Base-by-base conservation (phyloP, 2,113 vertebrate species). In the Thalassoma bifasciatum region DNA sequence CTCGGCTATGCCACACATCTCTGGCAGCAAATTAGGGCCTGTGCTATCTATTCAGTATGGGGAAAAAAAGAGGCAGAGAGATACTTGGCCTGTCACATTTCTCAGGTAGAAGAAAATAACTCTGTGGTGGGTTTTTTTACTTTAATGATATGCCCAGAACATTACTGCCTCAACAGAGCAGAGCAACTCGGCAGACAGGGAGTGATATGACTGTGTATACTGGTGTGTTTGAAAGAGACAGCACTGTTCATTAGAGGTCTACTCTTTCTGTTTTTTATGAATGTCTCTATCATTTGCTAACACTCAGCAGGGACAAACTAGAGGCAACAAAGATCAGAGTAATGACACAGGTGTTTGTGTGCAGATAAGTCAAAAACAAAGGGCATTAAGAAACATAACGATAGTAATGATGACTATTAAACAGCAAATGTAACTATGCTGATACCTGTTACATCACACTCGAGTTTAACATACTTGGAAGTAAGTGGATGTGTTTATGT, bases 21-120 rank as follows among this genome's bases (percentile, higher is more conserved):
- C 86, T 85, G 74, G 77, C 71, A 90, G 85, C 92, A 92, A 93
- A 93, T 93, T 86, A 93, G 82, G 67, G 75, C 64, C 83, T 78
- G 80, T 79, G 81, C 86, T 92, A 89, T 93, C 85, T 84, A 75
- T 90, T 89, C 85, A 78, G 79, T 66, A 71, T 81, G 59, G 73
- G 68, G 75, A 72, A 74, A 84, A 81, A 72, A 86, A 81, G 71
- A 56, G 72, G 49, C 63, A 44, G 60, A 30, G 56, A 88, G 83
- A 82, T 71, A 84, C 72, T 85, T 77, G 80, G 65, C 76, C 77
- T 83, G 85, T 84, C 83, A 86, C 68, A 81, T 83, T 83, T 81
- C 71, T 88, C 72, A 79, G 77, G 81, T 71, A 49, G 77, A 65
- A 40, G 61, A 79, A 86, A 84, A 84, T 70, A 72, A 46, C 67